A percentile compares a stretch with the other conserved stretches of the same genome.
Evolutionary conservation across 2,888 invertebrate genomes (phyloP).

Genomic region (Palloptera scutellata): DNA sequence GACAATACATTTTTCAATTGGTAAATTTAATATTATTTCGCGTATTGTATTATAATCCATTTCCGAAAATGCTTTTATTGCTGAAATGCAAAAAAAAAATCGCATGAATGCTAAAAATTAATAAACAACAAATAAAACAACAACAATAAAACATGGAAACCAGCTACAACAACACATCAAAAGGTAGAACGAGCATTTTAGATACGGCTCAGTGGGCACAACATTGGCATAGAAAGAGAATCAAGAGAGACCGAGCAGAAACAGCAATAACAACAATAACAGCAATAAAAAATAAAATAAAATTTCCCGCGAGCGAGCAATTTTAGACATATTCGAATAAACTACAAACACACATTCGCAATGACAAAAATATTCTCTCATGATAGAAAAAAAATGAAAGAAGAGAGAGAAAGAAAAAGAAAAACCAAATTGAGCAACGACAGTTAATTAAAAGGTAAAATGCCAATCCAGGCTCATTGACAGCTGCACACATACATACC

Average conservation of each 20-base stretch:
- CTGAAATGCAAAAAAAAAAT: slow-evolving; percentile 22
- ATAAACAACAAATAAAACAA: too few species aligned
- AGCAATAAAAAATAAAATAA: too few species aligned
- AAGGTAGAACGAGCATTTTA: slow-evolving; percentile 8
- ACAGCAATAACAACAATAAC: background rate
- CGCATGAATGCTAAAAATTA: slow-evolving; percentile 25
- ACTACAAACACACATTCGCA: too few species aligned
- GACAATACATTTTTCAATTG: too few species aligned
- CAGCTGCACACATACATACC: too few species aligned
- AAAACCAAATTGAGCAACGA: background rate
- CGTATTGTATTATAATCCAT: too few species aligned
- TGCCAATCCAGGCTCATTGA: too few species aligned
- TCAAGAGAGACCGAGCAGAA: background rate
- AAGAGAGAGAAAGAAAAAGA: background rate
- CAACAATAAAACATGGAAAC: too few species aligned
- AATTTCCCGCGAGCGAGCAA: too few species aligned
- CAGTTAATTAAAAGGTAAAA: slow-evolving; percentile 7
- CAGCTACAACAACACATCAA: slow-evolving; percentile 6
- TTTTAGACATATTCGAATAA: too few species aligned
- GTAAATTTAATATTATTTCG: too few species aligned
- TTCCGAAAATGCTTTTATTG: slow-evolving; percentile 22
- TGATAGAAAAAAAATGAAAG: background rate
- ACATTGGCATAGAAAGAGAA: background rate
- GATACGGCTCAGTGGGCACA: slow-evolving; percentile 6
- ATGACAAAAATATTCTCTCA: too few species aligned